Percentiles rank a stretch among this genome's conserved stretches.
Conservation (phyloP, 2,113 vertebrate species). For the Actenoides lindsayi region DNA sequence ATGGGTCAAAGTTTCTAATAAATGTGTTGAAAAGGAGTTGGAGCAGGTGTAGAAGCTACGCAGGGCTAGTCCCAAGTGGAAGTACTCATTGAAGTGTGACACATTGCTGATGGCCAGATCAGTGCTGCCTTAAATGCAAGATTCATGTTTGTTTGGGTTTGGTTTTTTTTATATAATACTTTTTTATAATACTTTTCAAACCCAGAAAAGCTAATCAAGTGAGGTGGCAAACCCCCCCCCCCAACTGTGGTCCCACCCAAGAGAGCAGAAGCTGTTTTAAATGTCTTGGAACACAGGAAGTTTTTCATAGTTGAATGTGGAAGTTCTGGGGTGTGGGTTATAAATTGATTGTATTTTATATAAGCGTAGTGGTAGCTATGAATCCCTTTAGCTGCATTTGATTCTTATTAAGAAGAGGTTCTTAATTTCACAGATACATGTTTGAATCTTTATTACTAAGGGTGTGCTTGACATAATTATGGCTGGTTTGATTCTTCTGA, state of each 20-base stretch:
- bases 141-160: neutral
- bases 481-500: neutral
- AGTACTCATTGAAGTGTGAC: neutral
- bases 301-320: neutral
- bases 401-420: neutral
- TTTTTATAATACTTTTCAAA: too few species aligned
- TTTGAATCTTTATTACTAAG: neutral
- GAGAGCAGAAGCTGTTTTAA: neutral
- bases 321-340: neutral
- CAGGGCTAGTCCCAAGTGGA: neutral
- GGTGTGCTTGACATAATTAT: neutral
- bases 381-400: neutral
- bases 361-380: neutral
- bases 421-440: neutral
- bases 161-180: neutral
- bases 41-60: neutral
- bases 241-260: neutral
- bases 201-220: neutral
- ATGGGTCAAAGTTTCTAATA: neutral
- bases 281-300: neutral
- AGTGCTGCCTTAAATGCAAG: neutral
- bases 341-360: neutral
- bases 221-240: fast-evolving
- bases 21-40: neutral
- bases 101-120: neutral